These are phyloP conservation scores for Aphidius gifuensis DNA, from an alignment of 1,140 invertebrate genomes.

Conservation along the genomic window DNA sequence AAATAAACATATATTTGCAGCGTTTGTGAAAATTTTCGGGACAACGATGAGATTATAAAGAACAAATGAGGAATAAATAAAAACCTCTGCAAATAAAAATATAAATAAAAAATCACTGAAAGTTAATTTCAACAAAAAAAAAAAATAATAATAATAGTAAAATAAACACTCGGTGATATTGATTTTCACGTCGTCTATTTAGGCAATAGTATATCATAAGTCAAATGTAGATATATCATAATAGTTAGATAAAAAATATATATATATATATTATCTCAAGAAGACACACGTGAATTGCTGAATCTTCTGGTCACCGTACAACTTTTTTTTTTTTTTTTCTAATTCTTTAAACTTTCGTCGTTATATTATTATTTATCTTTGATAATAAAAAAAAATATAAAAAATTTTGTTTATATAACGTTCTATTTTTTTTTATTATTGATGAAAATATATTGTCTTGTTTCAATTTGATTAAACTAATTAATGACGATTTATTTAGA, in stretches of 20 bases:
- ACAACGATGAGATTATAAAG: constrained; percentile 13
- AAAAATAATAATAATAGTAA: too few species aligned
- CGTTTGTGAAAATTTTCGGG: constrained; percentile 19
- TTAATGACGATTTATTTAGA: too few species aligned
- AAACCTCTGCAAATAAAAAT: not conserved
- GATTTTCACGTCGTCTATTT: constrained; percentile 11
- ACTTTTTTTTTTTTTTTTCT: constrained; percentile 21
- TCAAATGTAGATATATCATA: constrained; percentile 54
- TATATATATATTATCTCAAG: constrained; percentile 48
- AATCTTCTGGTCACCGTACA: constrained; percentile 29
- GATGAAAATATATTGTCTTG: too few species aligned
- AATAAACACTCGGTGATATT: constrained; percentile 12
- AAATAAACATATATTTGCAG: not conserved
- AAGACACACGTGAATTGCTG: constrained; percentile 44
- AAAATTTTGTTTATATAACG: constrained; percentile 8
- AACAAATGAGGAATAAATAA: not conserved
- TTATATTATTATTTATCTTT: constrained; percentile 7
- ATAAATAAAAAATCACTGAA: not conserved
- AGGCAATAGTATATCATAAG: constrained; percentile 31
- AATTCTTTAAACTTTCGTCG: not conserved
- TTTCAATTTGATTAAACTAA: too few species aligned
- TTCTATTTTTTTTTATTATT: not conserved
- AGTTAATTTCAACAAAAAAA: not conserved
- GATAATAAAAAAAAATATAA: constrained; percentile 16
- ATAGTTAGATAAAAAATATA: constrained; percentile 46